Percentiles rank a stretch among this genome's conserved stretches.
These are phyloP conservation scores for Lordiphosa collinella DNA, from an alignment of 1,140 invertebrate species.

Conservation along the genomic window DNA sequence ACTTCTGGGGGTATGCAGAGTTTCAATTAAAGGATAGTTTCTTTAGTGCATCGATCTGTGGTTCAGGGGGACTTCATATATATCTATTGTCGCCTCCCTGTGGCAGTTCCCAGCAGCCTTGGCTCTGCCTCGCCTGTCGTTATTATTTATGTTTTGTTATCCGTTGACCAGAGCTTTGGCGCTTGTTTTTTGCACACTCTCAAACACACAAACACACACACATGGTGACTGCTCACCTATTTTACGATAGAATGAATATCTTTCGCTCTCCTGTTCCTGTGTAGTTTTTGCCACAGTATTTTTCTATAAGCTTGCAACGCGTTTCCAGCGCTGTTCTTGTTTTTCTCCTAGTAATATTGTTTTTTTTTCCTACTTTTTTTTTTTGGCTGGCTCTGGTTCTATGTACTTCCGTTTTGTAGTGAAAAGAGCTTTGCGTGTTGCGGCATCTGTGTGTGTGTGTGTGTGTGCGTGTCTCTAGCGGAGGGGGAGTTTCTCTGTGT, in stretches of 20 bases:
- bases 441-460: slow-evolving; percentile 38
- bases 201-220: slow-evolving; percentile 15
- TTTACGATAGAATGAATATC: slow-evolving; percentile 78
- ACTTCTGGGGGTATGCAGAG: too few species aligned
- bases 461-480: slow-evolving; percentile 15
- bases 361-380: slow-evolving; percentile 37
- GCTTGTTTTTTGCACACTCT: slow-evolving; percentile 45
- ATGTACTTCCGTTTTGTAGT: slow-evolving; percentile 76
- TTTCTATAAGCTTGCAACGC: slow-evolving; percentile 59
- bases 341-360: slow-evolving; percentile 23
- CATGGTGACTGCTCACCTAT: slow-evolving; percentile 56
- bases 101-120: slow-evolving; percentile 22
- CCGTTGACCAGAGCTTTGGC: slow-evolving; percentile 73
- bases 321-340: slow-evolving; percentile 35
- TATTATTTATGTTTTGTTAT: slow-evolving; percentile 79
- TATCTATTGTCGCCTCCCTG: not conserved
- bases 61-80: too few species aligned
- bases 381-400: slow-evolving; percentile 62
- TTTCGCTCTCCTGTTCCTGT: slow-evolving; percentile 43
- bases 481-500: slow-evolving; percentile 22
- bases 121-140: slow-evolving; percentile 50
- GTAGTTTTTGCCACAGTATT: slow-evolving; percentile 72
- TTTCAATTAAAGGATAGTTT: too few species aligned
- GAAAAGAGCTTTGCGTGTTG: slow-evolving; percentile 76
- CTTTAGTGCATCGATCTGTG: too few species aligned